Base-by-base conservation (phyloP, 2,797 vertebrate species). In the Tiaroga cobitis region DNA sequence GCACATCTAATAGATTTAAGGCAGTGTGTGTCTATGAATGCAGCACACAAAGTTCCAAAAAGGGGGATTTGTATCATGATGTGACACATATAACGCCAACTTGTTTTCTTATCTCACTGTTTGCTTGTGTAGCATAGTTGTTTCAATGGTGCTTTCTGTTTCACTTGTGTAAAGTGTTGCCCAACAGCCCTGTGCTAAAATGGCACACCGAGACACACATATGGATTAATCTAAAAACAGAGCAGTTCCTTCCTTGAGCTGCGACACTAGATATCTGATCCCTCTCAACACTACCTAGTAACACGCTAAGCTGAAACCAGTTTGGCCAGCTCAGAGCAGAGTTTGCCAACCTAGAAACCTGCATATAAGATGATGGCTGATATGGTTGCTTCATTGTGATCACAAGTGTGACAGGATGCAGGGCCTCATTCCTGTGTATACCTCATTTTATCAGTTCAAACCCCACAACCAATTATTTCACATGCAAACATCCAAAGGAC, bases 281-380 rank as follows among this genome's bases (percentile, higher is more conserved):
- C 83, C 54, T 2, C 83, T 79, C 43, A 9, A 72, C 85, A 81
- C 54, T 74, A 75, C 85, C 56, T 67, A 72, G 78, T 76, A 85
- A 82, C 87, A 85, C 18, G 21, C 79, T 1, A 78, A 81, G 77
- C 34, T 29, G 65, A 82, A 89, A 89, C 87, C 89, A 89, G 88
- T 89, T 88, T 37, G 69, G 69, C 84, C 69, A 80, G 89, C 81
- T 85, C 21, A 5, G 41, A 77, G 51, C 41, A 75, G 69, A 76
- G 81, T 82, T 69, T 61, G 78, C 26, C 59, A 81, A 65, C 68
- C 41, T 65, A 51, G 16, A 39, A 81, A 59, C 68, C 41, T 39
- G 70, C 37, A 39, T 72, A 68, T 37, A 77, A 59, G 29, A 69
- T 21, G 32, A 19, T 15, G 63, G 26, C 63, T 65, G 80, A 70